These are phyloP conservation scores for Pangasius larnaudii DNA, from an alignment of 2,797 vertebrate genomes.

Conservation along the genomic window DNA sequence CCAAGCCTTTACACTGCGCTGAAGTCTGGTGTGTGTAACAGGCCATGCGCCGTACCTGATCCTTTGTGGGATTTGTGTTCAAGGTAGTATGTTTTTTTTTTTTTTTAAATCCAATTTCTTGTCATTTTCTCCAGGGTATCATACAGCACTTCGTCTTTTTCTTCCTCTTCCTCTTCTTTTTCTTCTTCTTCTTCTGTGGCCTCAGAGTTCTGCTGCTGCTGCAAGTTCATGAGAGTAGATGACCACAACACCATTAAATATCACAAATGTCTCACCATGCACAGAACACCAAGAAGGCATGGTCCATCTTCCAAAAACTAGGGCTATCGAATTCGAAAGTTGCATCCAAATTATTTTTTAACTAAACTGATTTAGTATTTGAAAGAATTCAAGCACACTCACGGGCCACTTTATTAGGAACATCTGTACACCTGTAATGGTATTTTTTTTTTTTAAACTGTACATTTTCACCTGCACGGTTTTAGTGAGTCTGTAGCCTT, in stretches of 20 bases:
- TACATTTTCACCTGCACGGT: not conserved
- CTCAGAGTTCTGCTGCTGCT: not conserved
- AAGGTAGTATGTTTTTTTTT: not conserved
- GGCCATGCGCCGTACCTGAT: not conserved
- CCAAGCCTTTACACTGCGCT: conserved; percentile 12
- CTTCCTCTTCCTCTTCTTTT: not conserved
- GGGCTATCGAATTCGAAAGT: not conserved
- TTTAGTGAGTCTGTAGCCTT: not conserved
- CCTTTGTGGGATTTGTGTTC: not conserved
- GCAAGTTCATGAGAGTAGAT: not conserved
- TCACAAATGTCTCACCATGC: not conserved
- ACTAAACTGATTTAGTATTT: not conserved
- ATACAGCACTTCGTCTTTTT: not conserved
- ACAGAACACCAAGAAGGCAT: not conserved
- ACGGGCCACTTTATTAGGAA: not conserved
- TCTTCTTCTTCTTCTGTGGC: too few relatives aligned
- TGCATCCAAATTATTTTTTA: not conserved
- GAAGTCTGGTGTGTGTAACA: conserved; percentile 16
- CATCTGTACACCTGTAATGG: not conserved
- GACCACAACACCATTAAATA: not conserved
- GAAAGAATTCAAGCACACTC: not conserved
- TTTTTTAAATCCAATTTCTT: not conserved
- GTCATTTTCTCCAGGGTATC: not conserved
- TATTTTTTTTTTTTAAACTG: not conserved
- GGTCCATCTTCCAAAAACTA: not conserved